Conservation (phyloP, 2,113 vertebrate genomes). For the Aphyosemion australe region DNA sequence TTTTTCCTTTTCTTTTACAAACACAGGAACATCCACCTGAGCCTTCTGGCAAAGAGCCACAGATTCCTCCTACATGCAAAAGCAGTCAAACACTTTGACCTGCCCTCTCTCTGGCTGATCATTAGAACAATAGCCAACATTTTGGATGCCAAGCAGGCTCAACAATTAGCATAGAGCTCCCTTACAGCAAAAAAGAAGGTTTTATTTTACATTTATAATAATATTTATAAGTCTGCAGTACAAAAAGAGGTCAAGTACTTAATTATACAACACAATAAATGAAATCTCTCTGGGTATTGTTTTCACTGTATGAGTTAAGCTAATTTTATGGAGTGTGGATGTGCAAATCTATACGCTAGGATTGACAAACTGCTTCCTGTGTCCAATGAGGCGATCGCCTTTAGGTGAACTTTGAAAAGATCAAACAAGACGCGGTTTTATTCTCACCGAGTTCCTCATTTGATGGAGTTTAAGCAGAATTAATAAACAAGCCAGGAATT, state of each 20-base stretch:
- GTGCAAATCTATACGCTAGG: constrained; percentile 25
- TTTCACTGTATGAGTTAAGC: too few relatives aligned
- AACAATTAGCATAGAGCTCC: not conserved
- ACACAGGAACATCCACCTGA: not conserved
- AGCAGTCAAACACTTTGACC: not conserved
- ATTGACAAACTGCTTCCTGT: constrained; percentile 34
- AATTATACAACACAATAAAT: not conserved
- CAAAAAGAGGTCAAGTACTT: not conserved
- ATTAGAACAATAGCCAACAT: constrained; percentile 1
- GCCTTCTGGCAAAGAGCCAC: not conserved
- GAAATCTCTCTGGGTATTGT: not conserved
- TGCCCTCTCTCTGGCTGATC: not conserved
- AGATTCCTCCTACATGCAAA: not conserved
- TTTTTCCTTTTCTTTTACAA: not conserved
- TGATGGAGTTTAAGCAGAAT: constrained; percentile 44
- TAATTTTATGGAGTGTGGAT: too few relatives aligned
- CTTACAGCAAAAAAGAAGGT: not conserved
- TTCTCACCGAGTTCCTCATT: constrained; percentile 42
- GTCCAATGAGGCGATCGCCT: constrained; percentile 44
- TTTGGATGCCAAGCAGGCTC: not conserved
- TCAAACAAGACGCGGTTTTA: constrained; percentile 46
- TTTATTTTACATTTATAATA: not conserved
- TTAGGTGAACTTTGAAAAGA: constrained; percentile 36
- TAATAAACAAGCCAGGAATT: constrained; percentile 26
- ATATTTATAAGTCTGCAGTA: not conserved